Percentiles rank a stretch among this genome's conserved stretches.
Conservation (phyloP, 2,888 invertebrate species). For the Parelbella ahira region DNA sequence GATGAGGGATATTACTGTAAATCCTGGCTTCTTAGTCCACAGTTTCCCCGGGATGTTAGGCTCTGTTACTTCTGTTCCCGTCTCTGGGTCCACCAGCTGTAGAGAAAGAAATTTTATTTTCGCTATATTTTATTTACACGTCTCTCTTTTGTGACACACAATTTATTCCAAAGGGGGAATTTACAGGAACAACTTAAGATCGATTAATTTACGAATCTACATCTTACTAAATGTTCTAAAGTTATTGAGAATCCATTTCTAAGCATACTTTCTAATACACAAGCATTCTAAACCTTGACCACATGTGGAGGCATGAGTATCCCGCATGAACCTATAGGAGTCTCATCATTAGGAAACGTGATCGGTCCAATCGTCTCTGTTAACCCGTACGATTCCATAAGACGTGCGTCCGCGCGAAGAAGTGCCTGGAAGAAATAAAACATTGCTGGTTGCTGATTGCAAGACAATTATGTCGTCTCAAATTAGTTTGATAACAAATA, state of each 20-base stretch:
- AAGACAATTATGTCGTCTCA: too few relatives aligned
- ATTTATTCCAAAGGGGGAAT: too few relatives aligned
- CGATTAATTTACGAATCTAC: too few relatives aligned
- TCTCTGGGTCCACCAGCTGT: constrained; percentile 58
- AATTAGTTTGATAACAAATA: too few relatives aligned
- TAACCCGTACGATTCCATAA: constrained; percentile 50
- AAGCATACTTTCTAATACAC: too few relatives aligned
- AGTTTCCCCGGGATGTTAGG: constrained; percentile 53
- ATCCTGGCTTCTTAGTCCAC: constrained; percentile 44
- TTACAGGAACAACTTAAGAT: too few relatives aligned
- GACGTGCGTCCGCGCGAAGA: constrained; percentile 33
- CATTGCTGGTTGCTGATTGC: too few relatives aligned
- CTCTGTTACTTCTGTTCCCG: constrained; percentile 50
- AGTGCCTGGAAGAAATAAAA: constrained; percentile 44
- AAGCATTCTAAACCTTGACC: too few relatives aligned
- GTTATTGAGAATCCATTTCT: too few relatives aligned
- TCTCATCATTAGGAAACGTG: constrained; percentile 35
- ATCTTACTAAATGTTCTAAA: too few relatives aligned
- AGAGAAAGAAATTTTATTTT: constrained; percentile 31
- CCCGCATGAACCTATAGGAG: constrained; percentile 51
- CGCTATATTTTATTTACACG: too few relatives aligned
- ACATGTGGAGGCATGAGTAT: constrained; percentile 24
- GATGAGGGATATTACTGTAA: constrained; percentile 42
- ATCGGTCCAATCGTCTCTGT: constrained; percentile 53
- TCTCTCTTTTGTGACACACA: too few relatives aligned